Evolutionary conservation across 2,113 vertebrate genomes (phyloP), one percentile per base, ranked within the genome.

Genomic region (Hiodon alosoides): DNA sequence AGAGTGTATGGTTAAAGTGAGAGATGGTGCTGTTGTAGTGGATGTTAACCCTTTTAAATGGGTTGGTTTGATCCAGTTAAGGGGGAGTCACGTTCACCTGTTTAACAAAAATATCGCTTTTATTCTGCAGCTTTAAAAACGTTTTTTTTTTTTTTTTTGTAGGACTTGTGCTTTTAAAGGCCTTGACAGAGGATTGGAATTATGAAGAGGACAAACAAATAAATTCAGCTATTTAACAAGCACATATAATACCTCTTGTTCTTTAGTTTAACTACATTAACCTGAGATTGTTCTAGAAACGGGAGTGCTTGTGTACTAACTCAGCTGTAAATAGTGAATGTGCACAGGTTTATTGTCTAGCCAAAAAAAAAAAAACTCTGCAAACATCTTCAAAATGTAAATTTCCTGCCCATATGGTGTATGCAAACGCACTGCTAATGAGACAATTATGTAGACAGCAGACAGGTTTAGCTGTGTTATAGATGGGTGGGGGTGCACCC

Each of bases 371-470:
- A 31, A 31, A 31, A 31, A 31, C n/a, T n/a, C n/a, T n/a, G n/a
- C n/a, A 31, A 31, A 31, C 0, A 31, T 1, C 31, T 31, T 46
- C 51, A 68, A 59, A 57, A 76, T 76, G 17, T 76, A 17, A 54
- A 76, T 16, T 52, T 54, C 47, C 57, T 69, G 67, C 59, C 55
- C 57, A 17, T 75, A 60, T 66, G 47, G 64, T 66, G 72, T 2
- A 46, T 66, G 64, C 68, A 70, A 67, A 83, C 72, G 69, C 51
- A 46, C 4, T 67, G 80, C 81, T 90, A 91, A 91, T 91, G 87
- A 92, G 83, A 87, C 85, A 90, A 89, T 91, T 88, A 88, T 86
- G 82, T 85, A 84, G 81, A 87, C 79, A 83, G 81, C 78, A 83
- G 84, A 77, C 71, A 72, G 17, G 17, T 66, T 66, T 14, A 8